phyloP scores from a whole-genome alignment of 1,140 invertebrate species.

The Drosophila azteca region DNA sequence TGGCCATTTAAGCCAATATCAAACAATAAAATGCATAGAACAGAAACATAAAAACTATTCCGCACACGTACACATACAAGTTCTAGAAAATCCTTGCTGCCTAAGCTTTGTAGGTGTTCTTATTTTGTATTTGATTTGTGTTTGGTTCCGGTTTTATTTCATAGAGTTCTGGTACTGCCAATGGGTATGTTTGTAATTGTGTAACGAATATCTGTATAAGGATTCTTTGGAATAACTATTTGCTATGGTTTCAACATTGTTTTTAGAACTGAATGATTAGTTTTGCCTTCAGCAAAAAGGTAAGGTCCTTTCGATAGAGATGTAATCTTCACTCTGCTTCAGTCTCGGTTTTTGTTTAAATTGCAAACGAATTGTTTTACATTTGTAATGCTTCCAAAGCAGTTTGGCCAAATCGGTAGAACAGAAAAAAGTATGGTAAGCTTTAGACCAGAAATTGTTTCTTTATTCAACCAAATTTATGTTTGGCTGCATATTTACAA shows the following conservation, averaged over 20 bases:
- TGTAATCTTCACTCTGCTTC: neutral
- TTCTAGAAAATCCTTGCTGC: conserved; percentile 5
- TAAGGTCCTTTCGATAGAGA: neutral
- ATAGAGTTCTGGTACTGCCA: no score
- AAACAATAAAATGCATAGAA: conserved; percentile 29
- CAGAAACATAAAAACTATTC: conserved; percentile 29
- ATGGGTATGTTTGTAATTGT: no score
- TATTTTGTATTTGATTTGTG: neutral
- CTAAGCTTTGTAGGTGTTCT: neutral
- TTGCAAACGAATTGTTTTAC: conserved; percentile 69
- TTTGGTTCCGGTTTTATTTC: neutral
- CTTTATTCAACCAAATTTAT: conserved; percentile 61
- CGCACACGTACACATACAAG: conserved; percentile 14
- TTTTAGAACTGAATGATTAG: no score
- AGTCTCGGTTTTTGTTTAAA: conserved; percentile 19
- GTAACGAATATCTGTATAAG: no score
- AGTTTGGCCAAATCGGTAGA: conserved; percentile 48
- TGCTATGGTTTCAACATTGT: no score
- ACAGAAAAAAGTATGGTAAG: conserved; percentile 25
- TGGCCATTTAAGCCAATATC: conserved; percentile 48
- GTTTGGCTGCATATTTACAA: conserved; percentile 61
- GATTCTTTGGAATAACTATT: no score
- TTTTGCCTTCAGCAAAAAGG: no score
- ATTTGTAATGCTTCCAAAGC: conserved; percentile 70
- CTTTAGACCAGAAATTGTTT: conserved; percentile 62